Evolutionary conservation across 53 echinoderm and acorn worm species (phyloP).

Genomic region (Echinarachnius parma): DNA sequence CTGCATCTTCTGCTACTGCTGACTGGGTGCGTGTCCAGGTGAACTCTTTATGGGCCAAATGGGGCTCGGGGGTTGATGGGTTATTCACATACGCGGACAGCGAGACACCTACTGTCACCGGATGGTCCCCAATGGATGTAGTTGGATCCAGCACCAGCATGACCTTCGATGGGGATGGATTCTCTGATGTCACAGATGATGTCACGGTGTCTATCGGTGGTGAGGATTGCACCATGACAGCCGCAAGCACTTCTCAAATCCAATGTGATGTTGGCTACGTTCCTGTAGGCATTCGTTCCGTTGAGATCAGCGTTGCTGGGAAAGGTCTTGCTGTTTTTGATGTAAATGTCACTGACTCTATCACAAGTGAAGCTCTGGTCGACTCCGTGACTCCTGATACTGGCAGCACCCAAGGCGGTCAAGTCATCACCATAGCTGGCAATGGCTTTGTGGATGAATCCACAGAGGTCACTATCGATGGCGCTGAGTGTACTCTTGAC

Average conservation of each 20-base stretch:
- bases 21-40: constrained; percentile 19
- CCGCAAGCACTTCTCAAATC: constrained; percentile 32
- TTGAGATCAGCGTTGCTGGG: constrained; percentile 47
- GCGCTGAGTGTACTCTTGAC: constrained; percentile 51
- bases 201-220: constrained; percentile 61
- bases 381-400: constrained; percentile 40
- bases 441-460: constrained; percentile 68
- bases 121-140: constrained; percentile 26
- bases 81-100: constrained; percentile 43
- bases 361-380: constrained; percentile 46
- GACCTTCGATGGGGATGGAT: constrained; percentile 54
- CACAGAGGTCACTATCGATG: constrained; percentile 60
- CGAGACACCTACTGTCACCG: constrained; percentile 48
- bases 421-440: constrained; percentile 62
- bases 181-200: constrained; percentile 15
- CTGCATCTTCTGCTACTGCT: not conserved
- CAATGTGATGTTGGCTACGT: constrained; percentile 66
- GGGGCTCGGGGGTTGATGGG: constrained; percentile 11
- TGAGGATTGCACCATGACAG: constrained; percentile 40
- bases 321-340: constrained; percentile 53
- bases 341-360: constrained; percentile 3
- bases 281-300: constrained; percentile 52
- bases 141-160: constrained; percentile 52
- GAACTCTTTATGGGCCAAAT: constrained; percentile 39
- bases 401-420: constrained; percentile 78